These are phyloP conservation scores for Trypoxylus dichotomus DNA, from an alignment of 1,140 invertebrate species.

Conservation along the genomic window DNA sequence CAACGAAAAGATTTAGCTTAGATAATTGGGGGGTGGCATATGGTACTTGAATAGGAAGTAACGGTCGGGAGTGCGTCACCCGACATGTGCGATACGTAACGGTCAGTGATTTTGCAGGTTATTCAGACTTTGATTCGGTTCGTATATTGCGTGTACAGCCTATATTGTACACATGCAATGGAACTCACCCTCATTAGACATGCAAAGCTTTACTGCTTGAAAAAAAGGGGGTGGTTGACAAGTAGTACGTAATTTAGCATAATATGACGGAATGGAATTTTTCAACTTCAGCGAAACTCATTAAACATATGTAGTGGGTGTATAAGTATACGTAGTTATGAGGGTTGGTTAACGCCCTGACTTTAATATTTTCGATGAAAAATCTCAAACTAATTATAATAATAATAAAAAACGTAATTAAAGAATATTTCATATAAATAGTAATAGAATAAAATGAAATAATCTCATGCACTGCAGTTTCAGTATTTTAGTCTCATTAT, in stretches of 20 bases:
- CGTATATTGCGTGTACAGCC: background rate
- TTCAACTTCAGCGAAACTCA: background rate
- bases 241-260: background rate
- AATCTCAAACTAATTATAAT: too few relatives aligned
- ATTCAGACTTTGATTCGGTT: constrained; percentile 20
- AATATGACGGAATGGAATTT: background rate
- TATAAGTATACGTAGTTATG: background rate
- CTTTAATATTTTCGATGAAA: too few relatives aligned
- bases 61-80: constrained; percentile 24
- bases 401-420: too few relatives aligned
- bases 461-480: too few relatives aligned
- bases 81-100: constrained; percentile 23
- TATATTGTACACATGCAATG: background rate
- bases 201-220: background rate
- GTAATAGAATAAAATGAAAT: too few relatives aligned
- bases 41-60: constrained; percentile 4
- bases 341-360: too few relatives aligned
- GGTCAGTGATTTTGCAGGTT: constrained; percentile 28
- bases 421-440: too few relatives aligned
- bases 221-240: background rate
- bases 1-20: background rate
- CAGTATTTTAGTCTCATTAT: too few relatives aligned
- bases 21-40: constrained; percentile 17
- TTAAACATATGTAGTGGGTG: background rate
- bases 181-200: constrained; percentile 16